Base-by-base conservation (phyloP, 2,888 invertebrate genomes). In the Brassicogethes aeneus region DNA sequence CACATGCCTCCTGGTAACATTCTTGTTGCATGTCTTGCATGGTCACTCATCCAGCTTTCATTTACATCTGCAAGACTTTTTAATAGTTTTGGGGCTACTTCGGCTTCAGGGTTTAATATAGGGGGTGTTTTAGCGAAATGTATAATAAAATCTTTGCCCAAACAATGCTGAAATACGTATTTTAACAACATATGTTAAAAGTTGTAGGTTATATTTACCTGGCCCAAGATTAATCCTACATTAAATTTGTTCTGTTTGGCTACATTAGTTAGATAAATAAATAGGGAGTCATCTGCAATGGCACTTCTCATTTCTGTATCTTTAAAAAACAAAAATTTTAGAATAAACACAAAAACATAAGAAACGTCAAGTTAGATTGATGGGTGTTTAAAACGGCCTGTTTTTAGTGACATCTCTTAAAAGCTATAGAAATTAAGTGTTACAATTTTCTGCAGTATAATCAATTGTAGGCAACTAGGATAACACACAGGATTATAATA, bases 1-100 rank as follows among this genome's bases (percentile, higher is more conserved):
- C 80, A 80, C 74, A 92, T 80, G 34, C 92, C 93, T 32, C 93
- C 94, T 17, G 92, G 88, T 45, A 93, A 70, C 91, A 93, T 92
- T 66, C 89, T 78, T 2, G 85, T 83, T 1, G 89, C 86, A 72
- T 88, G 85, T 62, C 82, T 80, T 31, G 89, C 88, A 70, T 92
- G 90, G 59, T 87, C 85, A 1, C 81, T 80, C 2, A 86, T 74
- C 79, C 81, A 81, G 37, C 70, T 72, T 47, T 84, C 82, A 16
- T 80, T 77, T 39, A 85, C 70, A 46, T 74, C 76, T 52, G 69
- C 70, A 15, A 75, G 68, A 30, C 60, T 61, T 41, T 68, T 65
- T 17, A 60, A 53, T 2, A 37, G 34, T 35, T 40, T 36, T 2
- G 43, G 15, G 10, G 7, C 63, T 54, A 57, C 70, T 45, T 62